A percentile compares a stretch with the other conserved stretches of the same genome.
phyloP scores from a whole-genome alignment of 2,888 invertebrate species.

The Tetragonisca angustula region DNA sequence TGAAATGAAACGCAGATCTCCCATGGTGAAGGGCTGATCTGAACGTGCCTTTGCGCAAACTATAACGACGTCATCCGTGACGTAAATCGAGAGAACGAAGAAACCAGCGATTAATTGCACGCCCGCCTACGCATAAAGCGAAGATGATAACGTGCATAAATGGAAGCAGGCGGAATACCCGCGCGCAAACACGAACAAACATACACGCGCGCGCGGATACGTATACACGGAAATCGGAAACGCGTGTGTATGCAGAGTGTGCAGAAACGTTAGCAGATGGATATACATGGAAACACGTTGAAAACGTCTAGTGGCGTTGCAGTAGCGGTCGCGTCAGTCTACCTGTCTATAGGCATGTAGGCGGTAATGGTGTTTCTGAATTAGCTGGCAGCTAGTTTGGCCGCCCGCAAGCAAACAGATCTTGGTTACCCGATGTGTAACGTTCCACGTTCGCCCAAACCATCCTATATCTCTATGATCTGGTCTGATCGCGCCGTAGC shows the following conservation, averaged over 20 bases:
- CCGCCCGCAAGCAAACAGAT: slow-evolving; percentile 83
- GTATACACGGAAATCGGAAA: neutral
- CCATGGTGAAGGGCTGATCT: neutral
- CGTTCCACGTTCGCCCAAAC: slow-evolving; percentile 78
- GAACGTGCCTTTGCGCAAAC: neutral
- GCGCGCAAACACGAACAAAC: neutral
- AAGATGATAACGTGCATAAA: neutral
- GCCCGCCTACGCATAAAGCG: neutral
- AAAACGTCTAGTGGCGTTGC: slow-evolving; percentile 35
- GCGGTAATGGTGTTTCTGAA: slow-evolving; percentile 83
- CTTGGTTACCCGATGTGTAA: slow-evolving; percentile 84
- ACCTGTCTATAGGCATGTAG: slow-evolving; percentile 74
- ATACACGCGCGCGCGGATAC: neutral
- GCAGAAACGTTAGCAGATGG: neutral
- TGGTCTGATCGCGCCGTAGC: slow-evolving; percentile 42
- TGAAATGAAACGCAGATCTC: too few species aligned
- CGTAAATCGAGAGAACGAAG: neutral
- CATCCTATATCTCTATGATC: slow-evolving; percentile 62
- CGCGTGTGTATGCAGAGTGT: neutral
- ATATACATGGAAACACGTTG: slow-evolving; percentile 31
- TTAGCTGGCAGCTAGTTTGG: slow-evolving; percentile 83
- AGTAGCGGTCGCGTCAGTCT: slow-evolving; percentile 62
- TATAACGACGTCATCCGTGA: neutral
- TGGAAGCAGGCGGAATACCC: too few species aligned
- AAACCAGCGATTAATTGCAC: slow-evolving; percentile 1